phyloP scores from a whole-genome alignment of 2,797 vertebrate genomes.

The Odontamblyopus lacepedii region DNA sequence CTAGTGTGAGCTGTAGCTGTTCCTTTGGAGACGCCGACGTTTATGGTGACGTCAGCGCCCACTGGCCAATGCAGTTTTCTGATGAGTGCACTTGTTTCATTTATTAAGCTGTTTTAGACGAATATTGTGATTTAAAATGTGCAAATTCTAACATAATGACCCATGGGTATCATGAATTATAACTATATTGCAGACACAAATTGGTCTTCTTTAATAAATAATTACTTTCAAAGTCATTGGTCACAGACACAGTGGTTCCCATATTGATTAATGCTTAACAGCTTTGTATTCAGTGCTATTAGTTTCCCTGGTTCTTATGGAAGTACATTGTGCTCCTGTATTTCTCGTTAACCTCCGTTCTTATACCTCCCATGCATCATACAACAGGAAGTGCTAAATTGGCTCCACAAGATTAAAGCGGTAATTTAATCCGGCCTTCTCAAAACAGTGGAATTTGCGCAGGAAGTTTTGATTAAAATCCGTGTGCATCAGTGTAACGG shows the following conservation, averaged over 20 bases:
- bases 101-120: too few relatives aligned
- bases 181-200: too few relatives aligned
- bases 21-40: too few relatives aligned
- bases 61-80: too few relatives aligned
- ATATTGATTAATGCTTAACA: not conserved
- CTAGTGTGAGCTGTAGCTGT: too few relatives aligned
- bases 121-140: too few relatives aligned
- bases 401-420: slow-evolving; percentile 54
- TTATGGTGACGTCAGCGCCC: too few relatives aligned
- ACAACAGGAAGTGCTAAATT: slow-evolving; percentile 37
- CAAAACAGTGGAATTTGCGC: slow-evolving; percentile 39
- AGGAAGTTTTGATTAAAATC: slow-evolving; percentile 66
- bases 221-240: not conserved
- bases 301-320: slow-evolving; percentile 1
- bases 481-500: slow-evolving; percentile 37
- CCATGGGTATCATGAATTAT: too few relatives aligned
- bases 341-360: slow-evolving; percentile 21
- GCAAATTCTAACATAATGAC: too few relatives aligned
- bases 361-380: slow-evolving; percentile 4
- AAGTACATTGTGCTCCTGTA: slow-evolving; percentile 13
- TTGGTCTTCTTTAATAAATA: too few relatives aligned
- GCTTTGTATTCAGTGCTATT: not conserved
- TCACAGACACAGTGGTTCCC: not conserved
- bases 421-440: slow-evolving; percentile 60
- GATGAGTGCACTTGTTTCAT: too few relatives aligned